Evolutionary conservation across 2,797 vertebrate genomes (phyloP).

Genomic region (Oreortyx pictus): DNA sequence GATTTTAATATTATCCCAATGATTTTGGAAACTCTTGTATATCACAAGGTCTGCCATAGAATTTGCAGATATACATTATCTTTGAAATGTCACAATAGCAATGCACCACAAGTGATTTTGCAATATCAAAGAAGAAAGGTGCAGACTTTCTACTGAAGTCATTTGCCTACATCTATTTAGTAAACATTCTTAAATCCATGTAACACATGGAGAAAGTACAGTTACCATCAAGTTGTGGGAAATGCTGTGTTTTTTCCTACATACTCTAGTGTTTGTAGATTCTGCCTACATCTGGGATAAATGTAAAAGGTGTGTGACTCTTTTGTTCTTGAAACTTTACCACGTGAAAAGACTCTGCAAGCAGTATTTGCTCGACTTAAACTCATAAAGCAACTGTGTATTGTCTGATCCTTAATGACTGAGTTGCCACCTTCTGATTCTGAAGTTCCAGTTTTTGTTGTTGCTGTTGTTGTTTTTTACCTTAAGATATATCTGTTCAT

Average conservation of each 20-base stretch:
- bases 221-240: background rate
- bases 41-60: no score
- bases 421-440: background rate
- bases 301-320: background rate
- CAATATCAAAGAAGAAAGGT: background rate
- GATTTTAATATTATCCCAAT: background rate
- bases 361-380: background rate
- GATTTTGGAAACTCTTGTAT: background rate
- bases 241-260: background rate
- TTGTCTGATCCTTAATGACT: background rate
- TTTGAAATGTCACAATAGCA: background rate
- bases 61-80: background rate
- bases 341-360: background rate
- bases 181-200: background rate
- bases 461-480: background rate
- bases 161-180: background rate
- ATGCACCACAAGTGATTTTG: background rate
- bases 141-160: background rate
- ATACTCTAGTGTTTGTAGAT: no score
- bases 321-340: background rate
- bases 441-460: background rate
- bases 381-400: no score
- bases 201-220: background rate
- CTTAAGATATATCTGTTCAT: background rate
- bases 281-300: background rate